Evolutionary conservation across 2,888 invertebrate genomes (phyloP).

Genomic region (Parnassius orleans): DNA sequence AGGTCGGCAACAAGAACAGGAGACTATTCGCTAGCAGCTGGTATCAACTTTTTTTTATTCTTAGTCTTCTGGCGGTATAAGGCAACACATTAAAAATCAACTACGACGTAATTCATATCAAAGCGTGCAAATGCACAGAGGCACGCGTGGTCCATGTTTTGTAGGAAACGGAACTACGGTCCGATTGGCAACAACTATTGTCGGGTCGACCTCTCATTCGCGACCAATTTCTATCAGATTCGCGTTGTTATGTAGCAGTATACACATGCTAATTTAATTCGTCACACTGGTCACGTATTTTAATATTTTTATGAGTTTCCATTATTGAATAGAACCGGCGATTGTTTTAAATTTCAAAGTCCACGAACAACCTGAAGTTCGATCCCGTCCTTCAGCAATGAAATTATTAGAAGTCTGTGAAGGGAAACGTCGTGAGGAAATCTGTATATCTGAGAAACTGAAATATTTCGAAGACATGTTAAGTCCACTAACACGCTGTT

Average conservation of each 20-base stretch:
- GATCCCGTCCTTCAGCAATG: no score
- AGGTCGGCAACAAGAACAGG: no score
- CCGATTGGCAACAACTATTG: slow-evolving; percentile 49
- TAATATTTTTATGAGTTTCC: background rate
- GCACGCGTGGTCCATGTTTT: slow-evolving; percentile 33
- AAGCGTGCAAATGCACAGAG: slow-evolving; percentile 35
- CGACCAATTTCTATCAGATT: slow-evolving; percentile 7
- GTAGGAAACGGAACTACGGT: slow-evolving; percentile 70
- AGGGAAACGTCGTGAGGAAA: no score
- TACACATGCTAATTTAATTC: background rate
- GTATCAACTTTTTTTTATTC: no score
- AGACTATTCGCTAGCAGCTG: no score
- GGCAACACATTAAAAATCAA: background rate
- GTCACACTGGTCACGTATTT: background rate
- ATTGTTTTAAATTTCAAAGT: no score
- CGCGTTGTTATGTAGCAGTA: background rate
- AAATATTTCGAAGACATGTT: no score
- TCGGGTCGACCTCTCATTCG: slow-evolving; percentile 18
- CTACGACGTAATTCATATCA: slow-evolving; percentile 11
- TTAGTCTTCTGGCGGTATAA: background rate
- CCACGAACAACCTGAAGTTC: no score
- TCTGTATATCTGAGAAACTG: no score
- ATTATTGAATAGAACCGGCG: no score
- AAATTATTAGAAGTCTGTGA: no score
- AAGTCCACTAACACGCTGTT: no score